Percentiles rank a stretch among this genome's conserved stretches.
phyloP scores from a whole-genome alignment of 2,888 invertebrate genomes.

The Rhimphoctona megacephalus region DNA sequence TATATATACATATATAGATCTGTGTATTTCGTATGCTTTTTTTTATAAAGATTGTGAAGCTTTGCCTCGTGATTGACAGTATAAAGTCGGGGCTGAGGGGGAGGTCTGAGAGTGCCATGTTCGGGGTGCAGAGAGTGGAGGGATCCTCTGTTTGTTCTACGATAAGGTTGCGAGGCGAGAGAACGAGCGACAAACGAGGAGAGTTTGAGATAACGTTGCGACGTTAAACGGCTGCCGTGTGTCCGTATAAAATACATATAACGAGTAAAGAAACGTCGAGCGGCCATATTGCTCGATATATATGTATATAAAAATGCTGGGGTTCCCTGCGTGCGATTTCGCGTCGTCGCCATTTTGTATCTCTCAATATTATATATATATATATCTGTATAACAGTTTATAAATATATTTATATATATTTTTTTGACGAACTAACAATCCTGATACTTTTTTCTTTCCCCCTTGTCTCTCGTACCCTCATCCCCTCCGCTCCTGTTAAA shows the following conservation, averaged over 20 bases:
- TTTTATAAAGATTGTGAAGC: conserved; percentile 29
- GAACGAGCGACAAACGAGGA: conserved; percentile 63
- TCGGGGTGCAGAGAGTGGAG: conserved; percentile 66
- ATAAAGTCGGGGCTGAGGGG: conserved; percentile 54
- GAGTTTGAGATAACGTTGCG: conserved; percentile 64
- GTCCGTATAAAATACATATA: conserved; percentile 50
- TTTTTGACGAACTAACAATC: not conserved
- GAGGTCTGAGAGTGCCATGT: conserved; percentile 42
- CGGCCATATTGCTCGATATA: conserved; percentile 69
- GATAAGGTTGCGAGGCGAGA: conserved; percentile 78
- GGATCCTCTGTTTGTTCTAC: conserved; percentile 79
- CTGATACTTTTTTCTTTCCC: conserved; percentile 32
- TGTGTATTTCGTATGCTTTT: not conserved
- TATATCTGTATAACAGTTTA: not conserved
- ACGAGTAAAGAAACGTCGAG: conserved; percentile 57
- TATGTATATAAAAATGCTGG: conserved; percentile 61
- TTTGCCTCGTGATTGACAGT: conserved; percentile 70
- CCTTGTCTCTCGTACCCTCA: conserved; percentile 7
- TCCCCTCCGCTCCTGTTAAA: not conserved
- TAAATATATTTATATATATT: conserved; percentile 1
- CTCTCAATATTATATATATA: conserved; percentile 26
- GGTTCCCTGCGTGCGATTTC: conserved; percentile 61
- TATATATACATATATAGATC: not conserved
- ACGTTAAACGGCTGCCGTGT: conserved; percentile 67
- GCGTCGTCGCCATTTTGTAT: conserved; percentile 74